Percentiles rank a stretch among this genome's conserved stretches.
Conservation (phyloP, 2,797 vertebrate genomes). For the Florisuga fusca region DNA sequence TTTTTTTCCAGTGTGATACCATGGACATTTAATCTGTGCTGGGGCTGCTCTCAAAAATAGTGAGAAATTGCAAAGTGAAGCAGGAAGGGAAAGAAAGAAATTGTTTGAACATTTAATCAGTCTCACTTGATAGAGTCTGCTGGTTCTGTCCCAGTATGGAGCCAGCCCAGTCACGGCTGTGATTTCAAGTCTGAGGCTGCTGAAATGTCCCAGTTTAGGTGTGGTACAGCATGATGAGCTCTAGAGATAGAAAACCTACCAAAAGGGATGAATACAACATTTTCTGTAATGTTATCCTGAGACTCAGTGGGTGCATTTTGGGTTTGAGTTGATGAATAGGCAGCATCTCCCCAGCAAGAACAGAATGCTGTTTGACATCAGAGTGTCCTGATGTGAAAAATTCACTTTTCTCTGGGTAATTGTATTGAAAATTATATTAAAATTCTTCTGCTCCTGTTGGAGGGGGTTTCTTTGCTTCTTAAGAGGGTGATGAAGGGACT, state of each 20-base stretch:
- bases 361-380: not conserved
- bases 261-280: not conserved
- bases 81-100: not conserved
- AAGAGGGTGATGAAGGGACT: no score
- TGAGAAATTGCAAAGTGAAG: slow-evolving; percentile 47
- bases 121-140: not conserved
- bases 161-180: not conserved
- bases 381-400: no score
- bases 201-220: not conserved
- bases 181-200: not conserved
- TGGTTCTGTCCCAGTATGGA: not conserved
- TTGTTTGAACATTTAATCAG: not conserved
- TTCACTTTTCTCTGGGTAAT: not conserved
- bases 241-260: not conserved
- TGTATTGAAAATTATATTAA: not conserved
- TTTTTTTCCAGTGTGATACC: slow-evolving; percentile 49
- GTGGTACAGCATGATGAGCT: not conserved
- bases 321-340: not conserved
- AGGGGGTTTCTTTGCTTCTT: not conserved
- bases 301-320: not conserved
- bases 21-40: slow-evolving; percentile 66
- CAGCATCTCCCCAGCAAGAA: not conserved
- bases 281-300: not conserved
- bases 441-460: not conserved
- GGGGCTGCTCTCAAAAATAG: slow-evolving; percentile 59